Conservation (phyloP, 2,797 vertebrate genomes). For the Odontamblyopus rebecca region DNA sequence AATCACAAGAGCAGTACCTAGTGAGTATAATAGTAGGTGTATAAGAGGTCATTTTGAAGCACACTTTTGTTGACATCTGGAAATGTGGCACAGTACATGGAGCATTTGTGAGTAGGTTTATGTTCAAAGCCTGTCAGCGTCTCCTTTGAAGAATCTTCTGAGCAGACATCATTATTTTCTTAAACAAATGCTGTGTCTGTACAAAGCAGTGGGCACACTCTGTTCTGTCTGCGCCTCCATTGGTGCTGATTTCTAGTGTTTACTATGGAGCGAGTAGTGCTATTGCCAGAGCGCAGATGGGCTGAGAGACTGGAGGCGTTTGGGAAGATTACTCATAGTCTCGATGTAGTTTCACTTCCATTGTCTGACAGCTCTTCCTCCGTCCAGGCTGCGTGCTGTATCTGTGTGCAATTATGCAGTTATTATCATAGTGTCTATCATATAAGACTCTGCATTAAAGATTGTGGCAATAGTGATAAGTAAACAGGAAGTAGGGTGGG, state of each 20-base stretch:
- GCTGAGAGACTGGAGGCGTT: slow-evolving; percentile 72
- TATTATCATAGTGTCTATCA: background rate
- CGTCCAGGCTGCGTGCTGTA: background rate
- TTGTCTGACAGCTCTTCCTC: slow-evolving; percentile 20
- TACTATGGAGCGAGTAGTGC: slow-evolving; percentile 53
- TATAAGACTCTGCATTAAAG: background rate
- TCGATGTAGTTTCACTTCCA: slow-evolving; percentile 37
- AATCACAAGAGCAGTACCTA: no score
- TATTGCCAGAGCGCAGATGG: slow-evolving; percentile 70
- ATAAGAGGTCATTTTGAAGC: background rate
- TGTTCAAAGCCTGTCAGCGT: slow-evolving; percentile 6
- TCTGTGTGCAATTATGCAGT: background rate
- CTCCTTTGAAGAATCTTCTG: slow-evolving; percentile 25
- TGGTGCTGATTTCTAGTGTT: slow-evolving; percentile 27
- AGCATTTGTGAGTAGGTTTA: background rate
- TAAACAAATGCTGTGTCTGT: slow-evolving; percentile 6
- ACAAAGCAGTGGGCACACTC: slow-evolving; percentile 8
- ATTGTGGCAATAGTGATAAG: slow-evolving; percentile 12
- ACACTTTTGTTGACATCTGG: background rate
- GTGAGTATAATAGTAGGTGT: background rate
- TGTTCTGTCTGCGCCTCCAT: slow-evolving; percentile 5
- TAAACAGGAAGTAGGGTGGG: slow-evolving; percentile 1
- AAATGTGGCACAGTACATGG: background rate
- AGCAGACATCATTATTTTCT: slow-evolving; percentile 7
- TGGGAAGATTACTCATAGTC: slow-evolving; percentile 58